A percentile compares a stretch with the other conserved stretches of the same genome.
Conservation (phyloP, 2,113 vertebrate genomes). For the Dasyprocta punctata region DNA sequence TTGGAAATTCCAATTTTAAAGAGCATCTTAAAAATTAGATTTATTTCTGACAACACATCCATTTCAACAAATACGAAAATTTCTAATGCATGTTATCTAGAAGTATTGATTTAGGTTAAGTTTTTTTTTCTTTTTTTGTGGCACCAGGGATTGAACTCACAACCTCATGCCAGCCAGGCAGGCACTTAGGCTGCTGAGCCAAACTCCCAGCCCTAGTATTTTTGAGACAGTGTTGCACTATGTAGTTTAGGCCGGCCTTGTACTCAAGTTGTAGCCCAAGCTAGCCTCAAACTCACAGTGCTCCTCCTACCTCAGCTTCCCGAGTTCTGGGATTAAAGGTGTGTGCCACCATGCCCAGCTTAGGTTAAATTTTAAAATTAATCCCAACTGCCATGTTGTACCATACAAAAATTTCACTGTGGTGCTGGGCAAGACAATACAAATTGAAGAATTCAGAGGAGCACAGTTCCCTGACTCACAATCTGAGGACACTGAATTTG, state of each 20-base stretch:
- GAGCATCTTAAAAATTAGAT: not conserved
- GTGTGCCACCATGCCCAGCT: no score
- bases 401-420: not conserved
- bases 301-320: no score
- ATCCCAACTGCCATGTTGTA: not conserved
- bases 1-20: slow-evolving; percentile 31
- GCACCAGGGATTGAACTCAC: no score
- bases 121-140: no score
- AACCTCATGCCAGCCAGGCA: no score
- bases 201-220: no score
- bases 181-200: no score
- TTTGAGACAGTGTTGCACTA: no score
- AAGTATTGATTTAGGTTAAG: not conserved
- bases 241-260: no score
- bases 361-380: slow-evolving; percentile 31
- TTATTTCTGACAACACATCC: slow-evolving; percentile 46
- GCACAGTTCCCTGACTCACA: not conserved
- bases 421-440: not conserved
- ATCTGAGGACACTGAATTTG: not conserved
- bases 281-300: no score
- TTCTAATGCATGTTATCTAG: not conserved
- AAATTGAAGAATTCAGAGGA: not conserved
- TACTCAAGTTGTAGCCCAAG: no score
- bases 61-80: slow-evolving; percentile 2
- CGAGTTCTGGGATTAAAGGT: no score